A percentile compares a stretch with the other conserved stretches of the same genome.
These are phyloP conservation scores for Hydrophis major DNA, from an alignment of 2,797 vertebrate species.

Conservation along the genomic window DNA sequence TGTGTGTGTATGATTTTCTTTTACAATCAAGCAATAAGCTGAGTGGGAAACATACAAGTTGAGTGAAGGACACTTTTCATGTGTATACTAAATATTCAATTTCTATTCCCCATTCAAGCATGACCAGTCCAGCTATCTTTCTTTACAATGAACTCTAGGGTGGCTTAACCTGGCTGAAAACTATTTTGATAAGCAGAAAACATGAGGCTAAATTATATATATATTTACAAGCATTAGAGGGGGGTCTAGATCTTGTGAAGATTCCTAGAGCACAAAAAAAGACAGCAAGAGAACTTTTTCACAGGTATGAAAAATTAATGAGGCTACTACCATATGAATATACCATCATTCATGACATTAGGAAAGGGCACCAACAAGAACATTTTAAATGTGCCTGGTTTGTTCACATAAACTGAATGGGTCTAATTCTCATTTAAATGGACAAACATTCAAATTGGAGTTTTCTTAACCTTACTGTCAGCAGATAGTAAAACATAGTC, in stretches of 20 bases:
- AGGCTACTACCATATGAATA: not conserved
- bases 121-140: not conserved
- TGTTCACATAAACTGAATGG: not conserved
- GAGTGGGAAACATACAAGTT: conserved; percentile 61
- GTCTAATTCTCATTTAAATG: not conserved
- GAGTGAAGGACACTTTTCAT: conserved; percentile 22
- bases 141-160: not conserved
- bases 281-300: not conserved
- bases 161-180: not conserved
- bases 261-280: not conserved
- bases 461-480: not conserved
- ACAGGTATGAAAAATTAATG: not conserved
- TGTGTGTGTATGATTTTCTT: not conserved
- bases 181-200: not conserved
- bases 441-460: not conserved
- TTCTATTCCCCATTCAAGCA: not conserved
- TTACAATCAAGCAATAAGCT: conserved; percentile 60
- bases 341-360: not conserved
- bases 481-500: not conserved
- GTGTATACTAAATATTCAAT: conserved; percentile 41
- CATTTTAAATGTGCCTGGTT: not conserved
- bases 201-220: not conserved
- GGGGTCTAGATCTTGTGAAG: not conserved
- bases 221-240: not conserved
- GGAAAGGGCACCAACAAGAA: not conserved